Base-by-base conservation (phyloP, 2,797 vertebrate species). In the Coreius guichenoti region DNA sequence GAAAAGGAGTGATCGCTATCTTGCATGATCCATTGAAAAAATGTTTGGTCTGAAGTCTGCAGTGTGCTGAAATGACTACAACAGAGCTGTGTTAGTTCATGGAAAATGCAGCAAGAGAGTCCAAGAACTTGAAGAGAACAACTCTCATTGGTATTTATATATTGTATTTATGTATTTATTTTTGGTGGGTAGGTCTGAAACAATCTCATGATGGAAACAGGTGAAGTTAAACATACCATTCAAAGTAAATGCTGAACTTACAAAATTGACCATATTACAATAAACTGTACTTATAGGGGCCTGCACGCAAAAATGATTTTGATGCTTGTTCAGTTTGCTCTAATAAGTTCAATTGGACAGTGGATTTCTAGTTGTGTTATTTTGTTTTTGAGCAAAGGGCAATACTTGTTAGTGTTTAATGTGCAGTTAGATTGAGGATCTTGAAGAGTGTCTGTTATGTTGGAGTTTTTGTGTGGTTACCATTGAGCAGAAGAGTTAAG, bases 101-200 rank as follows among this genome's bases (percentile, higher is more conserved):
- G 26, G 73, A 43, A 86, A 83, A 80, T 43, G 29, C n/a, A 51
- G 56, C 72, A 81, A 80, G 19, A 77, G 45, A 56, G 76, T 77
- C 12, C 51, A 81, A 84, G 36, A 6, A 3, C 12, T 63, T 33
- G 43, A 63, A 67, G 36, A 74, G 45, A 87, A n/a, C 16, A 51
- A 33, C 1, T 14, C 16, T 63, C 26, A 23, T 13, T 31, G 6
- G 21, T 31, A 31, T 31, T 12, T 31, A 8, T 33, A 6, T 31
- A 51, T 68, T 49, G 29, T 49, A 14, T 63, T 56, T 58, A 56
- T 56, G 4, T 51, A 3, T 80, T 81, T 8, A 21, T 36, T 47
- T 11, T 29, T 26, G 49, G n/a, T 29, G 23, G 39, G 5, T 45
- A 17, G 8, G 8, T 26, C n/a, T 45, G n/a, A 63, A 79, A 63